Base-by-base conservation (phyloP, 2,888 invertebrate genomes). In the Syrphus vitripennis region DNA sequence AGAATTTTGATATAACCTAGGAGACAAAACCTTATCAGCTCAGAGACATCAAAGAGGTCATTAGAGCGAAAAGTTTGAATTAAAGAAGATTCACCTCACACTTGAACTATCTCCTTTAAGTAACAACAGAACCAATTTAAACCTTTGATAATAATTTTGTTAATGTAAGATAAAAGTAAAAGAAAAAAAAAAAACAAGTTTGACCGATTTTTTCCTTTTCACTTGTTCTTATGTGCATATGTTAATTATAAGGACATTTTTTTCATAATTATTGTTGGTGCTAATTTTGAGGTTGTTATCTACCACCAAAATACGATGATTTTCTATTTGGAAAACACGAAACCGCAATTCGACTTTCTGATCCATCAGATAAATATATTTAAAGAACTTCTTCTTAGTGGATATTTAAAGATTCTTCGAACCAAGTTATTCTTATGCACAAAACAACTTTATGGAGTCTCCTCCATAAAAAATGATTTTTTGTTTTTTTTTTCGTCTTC, bases 61-160 rank as follows among this genome's bases (percentile, higher is more conserved):
- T 24, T 40, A 61, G 61, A 40, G 4, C 59, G 34, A 3, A 59
- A 37, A 34, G 10, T 31, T 19, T 19, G 3, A 16, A 12, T 55
- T 57, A 57, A 37, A 14, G 59, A 59, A 59, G 59, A 59, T 59
- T 59, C 59, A 37, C 34, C 31, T 34, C 57, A 48, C 34, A 24
- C 16, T 57, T 31, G 19, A 16, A 57, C 31, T 34, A n/a, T 42
- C 48, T 6, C 21, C 57, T 34, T 34, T 34, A 6, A 2, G 3
- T 14, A 24, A 5, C 5, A 29, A 57, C 16, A 19, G 29, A 31
- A 31, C 6, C 14, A 59, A 34, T 50, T 21, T 31, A 57, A 31
- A 57, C 31, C 16, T 57, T 57, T 55, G 16, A 12, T 53, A 12
- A 21, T n/a, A 55, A 55, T 55, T 57, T 31, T 31, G 10, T 2